Evolutionary conservation across 2,797 vertebrate species (phyloP).

Genomic region (Lacerta bilineata): DNA sequence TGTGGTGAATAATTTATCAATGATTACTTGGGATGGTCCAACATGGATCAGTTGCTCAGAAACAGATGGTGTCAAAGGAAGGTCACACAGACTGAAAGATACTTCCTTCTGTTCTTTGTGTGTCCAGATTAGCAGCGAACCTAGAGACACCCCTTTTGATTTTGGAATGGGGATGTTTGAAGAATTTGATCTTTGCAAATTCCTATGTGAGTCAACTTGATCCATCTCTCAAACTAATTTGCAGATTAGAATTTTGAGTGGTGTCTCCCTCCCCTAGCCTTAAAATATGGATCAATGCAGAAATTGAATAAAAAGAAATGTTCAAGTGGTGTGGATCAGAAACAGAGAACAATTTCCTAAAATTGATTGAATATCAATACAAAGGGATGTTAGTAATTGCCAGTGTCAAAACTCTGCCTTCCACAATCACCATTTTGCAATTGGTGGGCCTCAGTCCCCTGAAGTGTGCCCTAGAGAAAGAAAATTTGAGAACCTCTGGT

Average conservation of each 20-base stretch:
- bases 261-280: no score
- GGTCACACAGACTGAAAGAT: neutral
- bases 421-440: no score
- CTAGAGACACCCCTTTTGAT: neutral
- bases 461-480: no score
- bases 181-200: neutral
- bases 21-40: constrained; percentile 7
- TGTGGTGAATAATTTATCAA: constrained; percentile 39
- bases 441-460: no score
- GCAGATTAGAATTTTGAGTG: neutral
- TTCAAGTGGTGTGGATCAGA: no score
- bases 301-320: no score
- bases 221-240: neutral
- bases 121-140: neutral
- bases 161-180: neutral
- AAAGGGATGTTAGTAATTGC: no score
- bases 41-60: neutral
- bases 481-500: no score
- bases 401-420: no score
- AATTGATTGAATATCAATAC: no score
- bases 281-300: no score
- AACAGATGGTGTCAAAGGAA: constrained; percentile 19
- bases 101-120: neutral
- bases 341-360: no score
- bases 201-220: neutral